Evolutionary conservation across 2,797 vertebrate species (phyloP), one percentile per base, ranked within the genome.

Genomic region (Rhadinocentrus ornatus): DNA sequence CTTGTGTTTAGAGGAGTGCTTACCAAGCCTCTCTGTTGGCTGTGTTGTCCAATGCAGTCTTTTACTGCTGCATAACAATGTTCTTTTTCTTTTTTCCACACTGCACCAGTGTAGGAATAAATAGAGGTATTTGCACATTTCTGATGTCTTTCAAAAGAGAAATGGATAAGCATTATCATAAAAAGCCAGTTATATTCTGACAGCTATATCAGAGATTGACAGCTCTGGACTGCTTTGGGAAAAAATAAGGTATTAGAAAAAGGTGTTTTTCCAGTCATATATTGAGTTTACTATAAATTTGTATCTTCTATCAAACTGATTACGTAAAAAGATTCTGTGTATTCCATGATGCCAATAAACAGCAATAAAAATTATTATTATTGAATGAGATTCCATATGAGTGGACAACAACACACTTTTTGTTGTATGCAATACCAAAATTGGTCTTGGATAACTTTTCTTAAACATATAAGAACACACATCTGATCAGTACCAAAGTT

Each of bases 11-110:
- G 54, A 27, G 53, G 66, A 31, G 56, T 54, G 52, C 56, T 68
- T 62, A 53, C 62, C 52, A 44, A 69, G 34, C 37, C 63, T 54
- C 35, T 79, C 61, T 56, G 55, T 69, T 60, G 73, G 56, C 65
- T 60, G 32, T 60, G 26, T 62, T 82, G 71, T 80, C 66, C 62
- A 66, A 27, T 82, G 63, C 70, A 64, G 81, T 74, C 59, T 71
- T 77, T 75, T 75, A 52, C 62, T 79, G 78, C 74, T 82, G 80
- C 74, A 74, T 79, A 75, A 80, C 53, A 78, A 64, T 63, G 35
- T 24, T 57, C 2, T n/a, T 20, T 44, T 61, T 52, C 7, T 1
- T 8, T 1, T 53, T 39, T 63, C 70, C 58, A 22, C 61, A 71
- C 68, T 82, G 76, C 83, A 76, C 73, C 68, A 71, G 44, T 39